phyloP scores from a whole-genome alignment of 2,797 vertebrate species.

The Limnodromus scolopaceus region DNA sequence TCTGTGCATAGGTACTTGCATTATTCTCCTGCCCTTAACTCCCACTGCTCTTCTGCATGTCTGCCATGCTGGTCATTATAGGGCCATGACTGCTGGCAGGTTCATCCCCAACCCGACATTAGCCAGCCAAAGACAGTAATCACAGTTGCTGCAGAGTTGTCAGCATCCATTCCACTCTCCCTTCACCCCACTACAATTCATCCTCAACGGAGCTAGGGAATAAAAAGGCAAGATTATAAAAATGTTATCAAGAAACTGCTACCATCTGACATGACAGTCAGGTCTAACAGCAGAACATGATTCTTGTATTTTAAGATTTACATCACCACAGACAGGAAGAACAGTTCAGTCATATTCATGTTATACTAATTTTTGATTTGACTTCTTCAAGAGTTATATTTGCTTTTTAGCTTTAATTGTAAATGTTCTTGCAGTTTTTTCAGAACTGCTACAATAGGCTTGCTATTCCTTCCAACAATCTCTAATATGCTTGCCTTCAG shows the following conservation, averaged over 20 bases:
- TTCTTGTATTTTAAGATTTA: background rate
- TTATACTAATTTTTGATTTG: background rate
- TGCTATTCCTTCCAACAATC: background rate
- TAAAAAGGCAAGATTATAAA: background rate
- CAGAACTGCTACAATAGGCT: background rate
- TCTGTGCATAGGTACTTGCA: background rate
- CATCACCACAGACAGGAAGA: background rate
- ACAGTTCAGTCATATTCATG: background rate
- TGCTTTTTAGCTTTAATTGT: background rate
- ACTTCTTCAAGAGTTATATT: background rate
- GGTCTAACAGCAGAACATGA: background rate
- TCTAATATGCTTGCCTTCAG: background rate
- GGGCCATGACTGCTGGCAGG: background rate
- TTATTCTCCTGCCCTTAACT: background rate
- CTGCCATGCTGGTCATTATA: background rate
- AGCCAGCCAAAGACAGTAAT: background rate
- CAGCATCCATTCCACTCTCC: background rate
- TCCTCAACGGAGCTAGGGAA: background rate
- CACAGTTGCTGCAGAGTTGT: background rate
- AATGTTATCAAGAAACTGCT: background rate
- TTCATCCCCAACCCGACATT: background rate
- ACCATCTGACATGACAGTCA: background rate
- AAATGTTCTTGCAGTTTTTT: background rate
- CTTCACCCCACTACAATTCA: background rate
- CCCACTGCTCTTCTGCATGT: background rate